Percentiles rank a stretch among this genome's conserved stretches.
Conservation (phyloP, 1,140 invertebrate species). For the Aporrectodea caliginosa region DNA sequence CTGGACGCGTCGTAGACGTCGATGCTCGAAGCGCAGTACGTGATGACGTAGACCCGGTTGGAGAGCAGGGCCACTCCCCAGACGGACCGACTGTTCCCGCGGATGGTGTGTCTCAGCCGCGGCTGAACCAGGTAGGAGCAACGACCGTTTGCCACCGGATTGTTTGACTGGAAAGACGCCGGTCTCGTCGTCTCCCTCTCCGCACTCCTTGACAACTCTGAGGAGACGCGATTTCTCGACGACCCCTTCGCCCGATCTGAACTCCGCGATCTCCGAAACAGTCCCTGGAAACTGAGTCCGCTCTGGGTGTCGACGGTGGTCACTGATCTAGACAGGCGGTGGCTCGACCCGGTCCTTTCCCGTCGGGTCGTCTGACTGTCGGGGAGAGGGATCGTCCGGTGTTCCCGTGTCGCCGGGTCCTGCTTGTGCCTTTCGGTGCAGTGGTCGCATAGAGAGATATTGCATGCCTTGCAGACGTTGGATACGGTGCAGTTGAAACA, state of each 20-base stretch:
- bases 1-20: neutral
- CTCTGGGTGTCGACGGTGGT: neutral
- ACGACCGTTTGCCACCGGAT: no score
- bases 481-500: neutral
- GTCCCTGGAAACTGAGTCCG: neutral
- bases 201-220: neutral
- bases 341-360: neutral
- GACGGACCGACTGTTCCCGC: neutral
- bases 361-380: neutral
- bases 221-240: neutral
- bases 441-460: neutral
- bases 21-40: neutral
- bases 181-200: neutral
- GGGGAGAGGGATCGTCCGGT: neutral
- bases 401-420: neutral
- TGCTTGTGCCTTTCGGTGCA: neutral
- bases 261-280: neutral
- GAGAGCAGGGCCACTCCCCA: neutral
- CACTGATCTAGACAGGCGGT: neutral
- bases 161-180: no score
- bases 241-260: neutral
- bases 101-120: neutral
- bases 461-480: neutral
- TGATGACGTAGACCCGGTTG: neutral
- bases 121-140: neutral